A percentile compares a stretch with the other conserved stretches of the same genome.
These are phyloP conservation scores for Stratiolaelaps scimitus DNA, from an alignment of 1,140 invertebrate genomes.

Conservation along the genomic window DNA sequence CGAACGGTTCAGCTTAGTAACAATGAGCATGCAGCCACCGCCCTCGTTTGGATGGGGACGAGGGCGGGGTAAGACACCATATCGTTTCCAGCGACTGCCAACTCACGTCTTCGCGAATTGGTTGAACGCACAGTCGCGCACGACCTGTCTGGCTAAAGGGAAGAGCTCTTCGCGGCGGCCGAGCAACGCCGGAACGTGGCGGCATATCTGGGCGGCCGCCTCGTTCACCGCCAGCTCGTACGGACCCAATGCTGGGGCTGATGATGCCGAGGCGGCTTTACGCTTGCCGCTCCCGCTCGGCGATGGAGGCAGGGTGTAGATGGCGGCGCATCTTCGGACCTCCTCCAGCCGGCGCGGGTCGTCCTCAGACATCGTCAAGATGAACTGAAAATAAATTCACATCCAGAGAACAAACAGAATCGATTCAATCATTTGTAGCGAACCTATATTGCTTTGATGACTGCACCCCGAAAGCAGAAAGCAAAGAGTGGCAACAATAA, in stretches of 20 bases:
- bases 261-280: slow-evolving; percentile 43
- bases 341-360: slow-evolving; percentile 80
- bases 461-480: too few relatives aligned
- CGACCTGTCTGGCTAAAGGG: slow-evolving; percentile 81
- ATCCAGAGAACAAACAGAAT: too few relatives aligned
- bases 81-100: too few relatives aligned
- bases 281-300: slow-evolving; percentile 64
- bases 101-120: slow-evolving; percentile 52
- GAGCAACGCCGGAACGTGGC: slow-evolving; percentile 70
- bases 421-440: too few relatives aligned
- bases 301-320: slow-evolving; percentile 65
- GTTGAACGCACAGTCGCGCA: slow-evolving; percentile 70
- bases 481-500: too few relatives aligned
- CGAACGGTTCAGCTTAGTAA: too few relatives aligned
- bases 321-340: slow-evolving; percentile 86
- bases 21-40: too few relatives aligned
- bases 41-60: too few relatives aligned
- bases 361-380: slow-evolving; percentile 73
- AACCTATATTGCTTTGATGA: too few relatives aligned
- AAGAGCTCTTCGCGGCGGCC: slow-evolving; percentile 88
- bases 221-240: slow-evolving; percentile 80
- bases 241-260: slow-evolving; percentile 26
- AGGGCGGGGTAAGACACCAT: too few relatives aligned
- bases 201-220: slow-evolving; percentile 86
- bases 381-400: slow-evolving; percentile 47